Evolutionary conservation across 1,140 invertebrate species (phyloP).

Genomic region (Aphidius gifuensis): DNA sequence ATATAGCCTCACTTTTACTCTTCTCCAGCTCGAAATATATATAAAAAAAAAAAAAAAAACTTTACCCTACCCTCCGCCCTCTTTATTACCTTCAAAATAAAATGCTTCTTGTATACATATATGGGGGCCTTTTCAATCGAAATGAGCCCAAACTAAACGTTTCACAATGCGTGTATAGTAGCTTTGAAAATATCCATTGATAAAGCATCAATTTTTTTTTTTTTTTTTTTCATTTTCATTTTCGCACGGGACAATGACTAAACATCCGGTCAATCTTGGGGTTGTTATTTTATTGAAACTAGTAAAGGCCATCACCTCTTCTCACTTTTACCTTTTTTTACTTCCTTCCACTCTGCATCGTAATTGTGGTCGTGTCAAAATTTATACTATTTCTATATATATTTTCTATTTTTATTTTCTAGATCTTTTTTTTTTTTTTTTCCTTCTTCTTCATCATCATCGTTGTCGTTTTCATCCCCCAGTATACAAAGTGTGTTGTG

Average conservation of each 20-base stretch:
- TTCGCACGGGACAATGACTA: constrained; percentile 19
- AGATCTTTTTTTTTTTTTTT: constrained; percentile 11
- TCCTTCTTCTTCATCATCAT: not conserved
- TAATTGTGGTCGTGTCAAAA: constrained; percentile 17
- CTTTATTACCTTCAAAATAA: no score
- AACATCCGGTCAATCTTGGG: constrained; percentile 20
- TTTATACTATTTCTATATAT: constrained; percentile 8
- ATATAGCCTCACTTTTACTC: not conserved
- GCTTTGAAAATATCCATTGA: not conserved
- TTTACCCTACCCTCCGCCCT: no score
- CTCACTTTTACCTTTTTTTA: constrained; percentile 7
- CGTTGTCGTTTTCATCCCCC: not conserved
- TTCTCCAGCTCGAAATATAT: no score
- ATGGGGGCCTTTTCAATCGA: not conserved
- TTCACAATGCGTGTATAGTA: constrained; percentile 12
- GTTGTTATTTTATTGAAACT: constrained; percentile 5
- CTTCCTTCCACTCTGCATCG: not conserved
- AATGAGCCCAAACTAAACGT: not conserved
- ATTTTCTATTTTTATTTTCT: not conserved
- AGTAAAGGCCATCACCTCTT: not conserved
- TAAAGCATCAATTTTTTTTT: no score
- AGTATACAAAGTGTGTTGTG: not conserved
- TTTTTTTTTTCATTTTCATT: not conserved
- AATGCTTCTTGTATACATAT: no score
- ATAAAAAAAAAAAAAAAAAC: no score